Evolutionary conservation across 2,113 vertebrate species (phyloP).

Genomic region (Scatophagus argus): DNA sequence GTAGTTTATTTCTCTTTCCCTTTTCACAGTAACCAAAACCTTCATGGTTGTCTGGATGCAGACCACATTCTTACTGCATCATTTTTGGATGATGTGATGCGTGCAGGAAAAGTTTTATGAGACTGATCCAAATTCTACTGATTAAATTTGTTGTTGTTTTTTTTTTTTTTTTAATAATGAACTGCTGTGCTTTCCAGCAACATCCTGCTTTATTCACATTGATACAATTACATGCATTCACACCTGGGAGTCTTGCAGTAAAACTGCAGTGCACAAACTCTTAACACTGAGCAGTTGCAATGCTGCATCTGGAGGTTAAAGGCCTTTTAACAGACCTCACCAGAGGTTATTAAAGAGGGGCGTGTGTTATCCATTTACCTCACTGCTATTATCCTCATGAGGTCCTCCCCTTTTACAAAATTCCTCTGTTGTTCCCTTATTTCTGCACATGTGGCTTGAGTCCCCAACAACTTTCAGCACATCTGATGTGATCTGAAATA

Average conservation of each 20-base stretch:
- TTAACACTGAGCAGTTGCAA: slow-evolving; percentile 18
- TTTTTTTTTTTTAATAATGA: too few relatives aligned
- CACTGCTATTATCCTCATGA: too few relatives aligned
- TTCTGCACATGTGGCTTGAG: not conserved
- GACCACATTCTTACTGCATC: slow-evolving; percentile 33
- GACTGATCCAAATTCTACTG: slow-evolving; percentile 29
- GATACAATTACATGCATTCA: slow-evolving; percentile 30
- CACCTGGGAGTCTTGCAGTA: slow-evolving; percentile 29
- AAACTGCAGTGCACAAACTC: slow-evolving; percentile 24
- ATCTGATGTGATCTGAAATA: not conserved
- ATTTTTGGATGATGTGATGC: slow-evolving; percentile 40
- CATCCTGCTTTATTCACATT: slow-evolving; percentile 36
- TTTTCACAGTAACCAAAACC: slow-evolving; percentile 28
- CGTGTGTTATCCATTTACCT: slow-evolving; percentile 16
- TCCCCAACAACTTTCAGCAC: not conserved
- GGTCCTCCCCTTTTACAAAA: slow-evolving; percentile 14
- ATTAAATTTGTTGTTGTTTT: slow-evolving; percentile 55
- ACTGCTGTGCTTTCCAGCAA: slow-evolving; percentile 33
- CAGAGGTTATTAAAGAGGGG: slow-evolving; percentile 6
- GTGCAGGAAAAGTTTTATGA: slow-evolving; percentile 52
- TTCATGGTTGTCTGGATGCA: slow-evolving; percentile 36
- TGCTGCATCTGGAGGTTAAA: slow-evolving; percentile 43
- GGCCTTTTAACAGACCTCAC: slow-evolving; percentile 24
- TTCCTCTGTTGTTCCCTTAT: not conserved
- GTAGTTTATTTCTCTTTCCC: slow-evolving; percentile 34